Base-by-base conservation (phyloP, 2,113 vertebrate species). In the Calypte anna region DNA sequence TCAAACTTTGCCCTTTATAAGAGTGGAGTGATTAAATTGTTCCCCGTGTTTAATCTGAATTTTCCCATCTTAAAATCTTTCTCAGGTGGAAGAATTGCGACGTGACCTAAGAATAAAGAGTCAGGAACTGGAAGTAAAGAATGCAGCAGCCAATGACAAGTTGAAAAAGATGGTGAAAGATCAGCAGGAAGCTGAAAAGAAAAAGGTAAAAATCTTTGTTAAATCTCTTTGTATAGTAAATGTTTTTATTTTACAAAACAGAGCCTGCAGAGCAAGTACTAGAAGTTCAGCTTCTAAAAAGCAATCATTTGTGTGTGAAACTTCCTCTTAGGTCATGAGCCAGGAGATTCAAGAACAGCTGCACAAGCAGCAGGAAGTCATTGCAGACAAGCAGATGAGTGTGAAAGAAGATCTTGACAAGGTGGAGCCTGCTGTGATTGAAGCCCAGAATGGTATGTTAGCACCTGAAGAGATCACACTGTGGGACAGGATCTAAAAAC, bases 121-220 rank as follows among this genome's bases (percentile, higher is more conserved):
- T 95, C 99, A 99, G 77, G 99, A 99, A 93, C 96, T 99, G 89
- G 99, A 99, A 96, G 98, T 99, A 14, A 99, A 99, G 97, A 99
- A 99, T 7, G 99, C 99, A 6, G 99, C 99, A 7, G 99, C 99
- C 90, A 99, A 99, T 21, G 99, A 99, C 97, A 99, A 99, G 96
- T 97, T 99, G 94, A 99, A 99, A 95, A 99, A 99, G 97, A 99
- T 99, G 99, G 99, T 99, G 77, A 99, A 99, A 95, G 99, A 99
- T 97, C 99, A 99, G 66, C 99, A 99, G 86, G 99, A 99, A 96
- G 99, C 99, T 0, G 99, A 99, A 75, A 99, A 99, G 98, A 99
- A 99, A 91, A 99, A 99, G 98, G 99, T 99, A 72, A 74, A 12
- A 14, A 9, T 4, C 12, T 13, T 20, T 36, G 22, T 82, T 84